These are phyloP conservation scores for Scaptomyza parva DNA, from an alignment of 2,888 invertebrate genomes.

Conservation along the genomic window DNA sequence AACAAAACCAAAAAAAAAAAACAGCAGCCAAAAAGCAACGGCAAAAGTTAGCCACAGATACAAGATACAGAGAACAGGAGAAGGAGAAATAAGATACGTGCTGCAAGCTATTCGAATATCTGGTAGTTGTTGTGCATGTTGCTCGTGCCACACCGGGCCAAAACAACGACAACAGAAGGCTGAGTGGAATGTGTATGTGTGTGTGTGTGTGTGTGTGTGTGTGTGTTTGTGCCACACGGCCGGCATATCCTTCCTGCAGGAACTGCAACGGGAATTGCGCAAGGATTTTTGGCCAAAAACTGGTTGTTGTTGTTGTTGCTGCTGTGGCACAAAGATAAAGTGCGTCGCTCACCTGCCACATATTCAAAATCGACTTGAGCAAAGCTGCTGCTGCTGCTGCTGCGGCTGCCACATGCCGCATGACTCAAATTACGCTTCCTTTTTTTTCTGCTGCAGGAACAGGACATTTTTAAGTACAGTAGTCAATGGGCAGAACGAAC, in stretches of 20 bases:
- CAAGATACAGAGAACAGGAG: slow-evolving; percentile 29
- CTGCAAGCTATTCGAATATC: slow-evolving; percentile 19
- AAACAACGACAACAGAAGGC: slow-evolving; percentile 12
- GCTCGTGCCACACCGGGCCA: slow-evolving; percentile 62
- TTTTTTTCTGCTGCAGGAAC: slow-evolving; percentile 23
- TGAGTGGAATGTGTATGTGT: no score
- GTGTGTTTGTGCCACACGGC: slow-evolving; percentile 45
- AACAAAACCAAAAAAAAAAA: no score
- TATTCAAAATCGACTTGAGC: slow-evolving; percentile 13
- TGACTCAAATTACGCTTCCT: slow-evolving; percentile 71
- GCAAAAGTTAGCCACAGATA: slow-evolving; percentile 30
- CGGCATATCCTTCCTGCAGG: slow-evolving; percentile 60
- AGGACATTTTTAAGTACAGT: slow-evolving; percentile 13
- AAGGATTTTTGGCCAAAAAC: slow-evolving; percentile 61
- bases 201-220: no score
- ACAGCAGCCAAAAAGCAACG: slow-evolving; percentile 29
- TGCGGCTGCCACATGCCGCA: slow-evolving; percentile 71
- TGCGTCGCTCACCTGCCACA: slow-evolving; percentile 59
- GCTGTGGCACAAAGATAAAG: slow-evolving; percentile 6
- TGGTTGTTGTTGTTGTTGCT: slow-evolving; percentile 24
- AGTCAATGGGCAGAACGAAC: not conserved
- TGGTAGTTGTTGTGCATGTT: slow-evolving; percentile 21
- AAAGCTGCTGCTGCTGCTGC: slow-evolving; percentile 14
- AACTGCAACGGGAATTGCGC: slow-evolving; percentile 59
- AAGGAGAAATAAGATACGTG: slow-evolving; percentile 48